phyloP scores from a whole-genome alignment of 2,113 vertebrate species.

The Macaca mulatta region DNA sequence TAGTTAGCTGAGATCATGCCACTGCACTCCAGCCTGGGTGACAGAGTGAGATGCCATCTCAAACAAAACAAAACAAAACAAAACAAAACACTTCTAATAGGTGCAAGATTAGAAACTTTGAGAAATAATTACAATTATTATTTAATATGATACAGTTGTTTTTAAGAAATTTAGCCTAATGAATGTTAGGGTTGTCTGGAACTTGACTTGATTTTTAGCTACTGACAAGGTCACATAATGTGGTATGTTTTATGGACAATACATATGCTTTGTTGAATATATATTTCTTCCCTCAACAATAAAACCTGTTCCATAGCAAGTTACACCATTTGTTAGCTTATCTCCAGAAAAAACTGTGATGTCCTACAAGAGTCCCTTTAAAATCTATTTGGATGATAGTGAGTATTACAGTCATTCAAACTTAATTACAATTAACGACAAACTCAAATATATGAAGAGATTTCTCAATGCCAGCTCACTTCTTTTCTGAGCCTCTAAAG shows the following conservation, averaged over 20 bases:
- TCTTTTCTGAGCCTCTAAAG: background rate
- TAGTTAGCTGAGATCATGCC: too few species aligned
- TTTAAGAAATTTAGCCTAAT: background rate
- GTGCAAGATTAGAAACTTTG: background rate
- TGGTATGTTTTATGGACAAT: background rate
- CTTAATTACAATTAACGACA: background rate
- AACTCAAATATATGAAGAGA: background rate
- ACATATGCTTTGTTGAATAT: background rate
- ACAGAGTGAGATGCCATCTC: too few species aligned
- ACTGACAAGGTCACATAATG: background rate
- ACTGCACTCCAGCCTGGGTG: too few species aligned
- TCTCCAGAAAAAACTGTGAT: background rate
- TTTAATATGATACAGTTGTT: background rate
- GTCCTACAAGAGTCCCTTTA: background rate
- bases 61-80: too few species aligned
- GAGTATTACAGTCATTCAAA: background rate
- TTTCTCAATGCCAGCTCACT: background rate
- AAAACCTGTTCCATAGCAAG: background rate
- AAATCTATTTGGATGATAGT: background rate
- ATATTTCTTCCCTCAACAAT: background rate
- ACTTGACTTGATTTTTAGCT: background rate
- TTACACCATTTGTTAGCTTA: background rate
- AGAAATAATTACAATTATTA: background rate
- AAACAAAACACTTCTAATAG: background rate
- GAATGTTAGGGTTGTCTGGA: background rate